Conservation (phyloP, 1,140 invertebrate species). For the Caenorhabditis elegans region DNA sequence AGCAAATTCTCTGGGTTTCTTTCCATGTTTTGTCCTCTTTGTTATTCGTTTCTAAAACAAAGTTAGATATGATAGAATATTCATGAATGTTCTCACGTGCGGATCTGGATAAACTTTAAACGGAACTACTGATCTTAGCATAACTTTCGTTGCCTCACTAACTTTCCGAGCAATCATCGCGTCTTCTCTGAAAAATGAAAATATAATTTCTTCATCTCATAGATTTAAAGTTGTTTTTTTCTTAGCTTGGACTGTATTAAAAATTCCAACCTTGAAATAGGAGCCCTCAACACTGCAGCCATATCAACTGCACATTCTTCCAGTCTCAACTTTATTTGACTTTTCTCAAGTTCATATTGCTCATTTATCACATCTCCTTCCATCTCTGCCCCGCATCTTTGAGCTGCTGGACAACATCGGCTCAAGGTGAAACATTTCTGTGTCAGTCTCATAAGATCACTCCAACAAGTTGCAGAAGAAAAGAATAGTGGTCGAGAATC, state of each 20-base stretch:
- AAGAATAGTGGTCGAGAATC: not conserved
- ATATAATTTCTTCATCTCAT: too few species aligned
- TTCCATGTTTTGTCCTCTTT: not conserved
- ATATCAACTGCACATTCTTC: constrained; percentile 28
- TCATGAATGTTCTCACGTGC: not conserved
- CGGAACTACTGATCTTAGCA: constrained; percentile 8
- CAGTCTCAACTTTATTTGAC: constrained; percentile 13
- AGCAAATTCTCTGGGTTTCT: constrained; percentile 7
- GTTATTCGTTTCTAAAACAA: not conserved
- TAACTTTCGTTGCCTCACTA: not conserved
- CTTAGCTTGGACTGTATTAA: too few species aligned
- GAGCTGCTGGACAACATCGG: constrained; percentile 7
- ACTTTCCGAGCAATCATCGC: constrained; percentile 15
- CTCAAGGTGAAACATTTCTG: constrained; percentile 1
- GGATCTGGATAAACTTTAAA: not conserved
- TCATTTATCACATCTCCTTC: not conserved
- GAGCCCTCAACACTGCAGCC: not conserved
- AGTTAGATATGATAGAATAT: too few species aligned
- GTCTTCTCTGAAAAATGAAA: not conserved
- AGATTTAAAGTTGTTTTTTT: too few species aligned
- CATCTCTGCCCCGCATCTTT: not conserved
- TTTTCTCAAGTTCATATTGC: constrained; percentile 26
- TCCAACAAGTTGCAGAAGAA: not conserved
- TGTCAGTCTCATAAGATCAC: constrained; percentile 19
- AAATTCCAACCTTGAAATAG: not conserved